Evolutionary conservation across 2,888 invertebrate genomes (phyloP).

Genomic region (Tubulanus polymorphus): DNA sequence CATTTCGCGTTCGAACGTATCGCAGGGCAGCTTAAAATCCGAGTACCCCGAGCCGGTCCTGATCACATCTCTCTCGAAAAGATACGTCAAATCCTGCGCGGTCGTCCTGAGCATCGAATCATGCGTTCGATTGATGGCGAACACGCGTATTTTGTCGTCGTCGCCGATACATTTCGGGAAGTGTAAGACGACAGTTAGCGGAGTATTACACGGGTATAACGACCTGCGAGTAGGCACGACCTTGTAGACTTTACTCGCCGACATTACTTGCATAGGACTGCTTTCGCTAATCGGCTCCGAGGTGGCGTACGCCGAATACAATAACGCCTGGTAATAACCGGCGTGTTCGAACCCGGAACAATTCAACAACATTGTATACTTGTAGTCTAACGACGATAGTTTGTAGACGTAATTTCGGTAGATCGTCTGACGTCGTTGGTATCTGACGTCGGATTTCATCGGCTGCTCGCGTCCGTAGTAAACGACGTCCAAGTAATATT

Average conservation of each 20-base stretch:
- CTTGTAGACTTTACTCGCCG: slow-evolving; percentile 28
- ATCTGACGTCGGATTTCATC: too few species aligned
- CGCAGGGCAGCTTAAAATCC: slow-evolving; percentile 23
- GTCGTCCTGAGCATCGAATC: slow-evolving; percentile 34
- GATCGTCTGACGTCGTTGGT: too few species aligned
- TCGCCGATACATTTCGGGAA: slow-evolving; percentile 33
- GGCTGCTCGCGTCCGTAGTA: slow-evolving; percentile 13
- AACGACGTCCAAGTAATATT: slow-evolving; percentile 23
- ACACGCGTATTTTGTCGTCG: slow-evolving; percentile 36
- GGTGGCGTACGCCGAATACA: slow-evolving; percentile 28
- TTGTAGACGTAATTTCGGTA: not conserved
- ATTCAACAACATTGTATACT: slow-evolving; percentile 21
- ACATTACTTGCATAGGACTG: slow-evolving; percentile 30
- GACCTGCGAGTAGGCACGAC: slow-evolving; percentile 25
- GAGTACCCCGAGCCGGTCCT: slow-evolving; percentile 26
- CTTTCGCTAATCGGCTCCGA: slow-evolving; percentile 27
- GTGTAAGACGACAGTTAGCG: slow-evolving; percentile 27
- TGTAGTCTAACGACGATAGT: slow-evolving; percentile 12
- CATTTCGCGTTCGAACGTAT: slow-evolving; percentile 28
- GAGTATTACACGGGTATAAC: slow-evolving; percentile 33
- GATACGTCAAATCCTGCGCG: slow-evolving; percentile 28
- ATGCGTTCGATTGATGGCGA: slow-evolving; percentile 24
- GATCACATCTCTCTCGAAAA: slow-evolving; percentile 28
- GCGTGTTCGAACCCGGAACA: slow-evolving; percentile 36
- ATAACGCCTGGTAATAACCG: slow-evolving; percentile 33